Evolutionary conservation across 2,113 vertebrate species (phyloP).

Genomic region (Acanthochromis polyacanthus): DNA sequence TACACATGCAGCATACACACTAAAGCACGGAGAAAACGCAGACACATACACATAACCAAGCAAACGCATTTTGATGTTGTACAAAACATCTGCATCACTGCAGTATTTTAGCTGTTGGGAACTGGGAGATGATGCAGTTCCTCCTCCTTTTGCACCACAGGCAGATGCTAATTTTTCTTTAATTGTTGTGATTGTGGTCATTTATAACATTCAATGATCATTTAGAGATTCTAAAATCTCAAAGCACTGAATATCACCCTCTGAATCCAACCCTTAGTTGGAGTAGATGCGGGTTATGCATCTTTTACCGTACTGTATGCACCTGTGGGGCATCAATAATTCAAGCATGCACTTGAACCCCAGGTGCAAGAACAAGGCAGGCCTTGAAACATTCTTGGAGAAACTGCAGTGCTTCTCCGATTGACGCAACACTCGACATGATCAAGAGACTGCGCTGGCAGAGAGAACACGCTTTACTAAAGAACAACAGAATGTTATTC

Average conservation of each 20-base stretch:
- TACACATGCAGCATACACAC: slow-evolving; percentile 13
- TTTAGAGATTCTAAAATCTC: slow-evolving; percentile 11
- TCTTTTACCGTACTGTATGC: slow-evolving; percentile 62
- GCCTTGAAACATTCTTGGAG: slow-evolving; percentile 68
- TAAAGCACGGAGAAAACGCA: slow-evolving; percentile 23
- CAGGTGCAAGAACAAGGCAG: slow-evolving; percentile 64
- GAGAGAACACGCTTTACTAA: slow-evolving; percentile 55
- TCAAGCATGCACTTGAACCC: slow-evolving; percentile 67
- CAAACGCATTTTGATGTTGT: slow-evolving; percentile 43
- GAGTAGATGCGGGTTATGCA: slow-evolving; percentile 54
- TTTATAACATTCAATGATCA: not conserved
- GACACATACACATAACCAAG: slow-evolving; percentile 22
- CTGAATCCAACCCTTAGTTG: slow-evolving; percentile 30
- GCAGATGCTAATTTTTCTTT: slow-evolving; percentile 1
- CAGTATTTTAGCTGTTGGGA: slow-evolving; percentile 47
- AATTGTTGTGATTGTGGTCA: slow-evolving; percentile 8
- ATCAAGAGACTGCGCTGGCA: slow-evolving; percentile 64
- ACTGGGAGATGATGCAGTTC: slow-evolving; percentile 31
- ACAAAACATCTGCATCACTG: slow-evolving; percentile 70
- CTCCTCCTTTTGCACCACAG: slow-evolving; percentile 10
- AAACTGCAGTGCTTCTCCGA: slow-evolving; percentile 53
- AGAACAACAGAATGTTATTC: slow-evolving; percentile 64
- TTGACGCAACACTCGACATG: slow-evolving; percentile 68
- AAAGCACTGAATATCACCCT: slow-evolving; percentile 12
- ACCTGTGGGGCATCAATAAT: slow-evolving; percentile 77